A percentile compares a stretch with the other conserved stretches of the same genome.
phyloP scores from a whole-genome alignment of 2,113 vertebrate species.

The Antechinus flavipes region DNA sequence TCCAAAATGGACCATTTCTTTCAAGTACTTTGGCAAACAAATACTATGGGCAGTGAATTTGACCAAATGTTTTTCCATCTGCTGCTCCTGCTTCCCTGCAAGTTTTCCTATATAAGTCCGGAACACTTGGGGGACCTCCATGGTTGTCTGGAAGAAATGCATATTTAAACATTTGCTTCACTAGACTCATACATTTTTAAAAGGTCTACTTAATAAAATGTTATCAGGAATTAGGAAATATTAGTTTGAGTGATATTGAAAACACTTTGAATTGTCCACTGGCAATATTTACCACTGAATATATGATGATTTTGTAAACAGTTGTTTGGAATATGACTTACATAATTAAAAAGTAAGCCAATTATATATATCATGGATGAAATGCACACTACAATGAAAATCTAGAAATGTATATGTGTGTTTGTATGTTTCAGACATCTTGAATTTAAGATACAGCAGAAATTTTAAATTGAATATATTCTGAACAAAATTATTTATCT shows the following conservation, averaged over 20 bases:
- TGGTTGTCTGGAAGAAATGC: constrained; percentile 15
- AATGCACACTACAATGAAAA: background rate
- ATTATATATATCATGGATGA: background rate
- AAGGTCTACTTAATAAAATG: background rate
- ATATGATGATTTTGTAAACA: background rate
- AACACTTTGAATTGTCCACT: background rate
- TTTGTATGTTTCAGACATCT: background rate
- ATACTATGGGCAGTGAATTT: constrained; percentile 20
- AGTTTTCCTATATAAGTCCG: constrained; percentile 38
- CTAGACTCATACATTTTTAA: constrained; percentile 15
- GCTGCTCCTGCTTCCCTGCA: constrained; percentile 48
- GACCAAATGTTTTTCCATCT: constrained; percentile 73
- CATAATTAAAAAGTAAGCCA: background rate
- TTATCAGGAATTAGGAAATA: background rate
- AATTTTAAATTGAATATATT: background rate
- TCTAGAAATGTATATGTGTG: background rate
- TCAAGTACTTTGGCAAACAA: constrained; percentile 68
- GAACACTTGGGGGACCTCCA: constrained; percentile 39
- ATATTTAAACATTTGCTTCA: constrained; percentile 54
- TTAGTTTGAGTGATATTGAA: background rate
- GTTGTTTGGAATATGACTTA: background rate
- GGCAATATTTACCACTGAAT: background rate
- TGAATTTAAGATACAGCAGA: background rate
- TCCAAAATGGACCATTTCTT: constrained; percentile 61
- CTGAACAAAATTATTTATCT: background rate